phyloP scores from a whole-genome alignment of 2,888 invertebrate genomes.

The Phanerotoma sp. region DNA sequence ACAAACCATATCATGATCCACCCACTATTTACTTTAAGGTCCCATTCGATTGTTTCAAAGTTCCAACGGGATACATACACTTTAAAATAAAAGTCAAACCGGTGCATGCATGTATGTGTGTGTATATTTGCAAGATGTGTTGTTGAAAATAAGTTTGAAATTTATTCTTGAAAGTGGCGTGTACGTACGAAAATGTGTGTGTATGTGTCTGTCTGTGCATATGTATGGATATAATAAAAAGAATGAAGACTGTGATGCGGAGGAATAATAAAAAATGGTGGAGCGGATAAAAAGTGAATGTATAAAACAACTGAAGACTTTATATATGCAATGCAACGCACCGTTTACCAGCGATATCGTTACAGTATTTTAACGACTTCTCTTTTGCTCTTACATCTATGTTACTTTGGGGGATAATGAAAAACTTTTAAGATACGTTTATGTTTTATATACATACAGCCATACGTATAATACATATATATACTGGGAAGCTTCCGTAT shows the following conservation, averaged over 20 bases:
- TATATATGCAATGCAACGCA: conserved; percentile 19
- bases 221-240: too few species aligned
- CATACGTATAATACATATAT: neutral
- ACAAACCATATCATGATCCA: conserved; percentile 6
- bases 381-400: neutral
- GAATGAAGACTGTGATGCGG: neutral
- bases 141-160: conserved; percentile 3
- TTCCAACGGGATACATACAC: too few species aligned
- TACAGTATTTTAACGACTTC: conserved; percentile 19
- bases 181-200: conserved; percentile 7
- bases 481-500: too few species aligned
- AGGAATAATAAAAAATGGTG: neutral
- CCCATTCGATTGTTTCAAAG: neutral
- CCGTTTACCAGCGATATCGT: conserved; percentile 21
- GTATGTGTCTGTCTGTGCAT: too few species aligned
- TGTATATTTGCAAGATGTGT: too few species aligned
- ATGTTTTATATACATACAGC: neutral
- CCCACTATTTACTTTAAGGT: neutral
- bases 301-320: conserved; percentile 19
- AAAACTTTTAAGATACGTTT: neutral
- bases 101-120: too few species aligned
- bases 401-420: conserved; percentile 1
- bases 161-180: neutral
- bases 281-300: conserved; percentile 9
- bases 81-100: too few species aligned